Conservation (phyloP, 2,888 invertebrate genomes). For the Dryococelus australis region DNA sequence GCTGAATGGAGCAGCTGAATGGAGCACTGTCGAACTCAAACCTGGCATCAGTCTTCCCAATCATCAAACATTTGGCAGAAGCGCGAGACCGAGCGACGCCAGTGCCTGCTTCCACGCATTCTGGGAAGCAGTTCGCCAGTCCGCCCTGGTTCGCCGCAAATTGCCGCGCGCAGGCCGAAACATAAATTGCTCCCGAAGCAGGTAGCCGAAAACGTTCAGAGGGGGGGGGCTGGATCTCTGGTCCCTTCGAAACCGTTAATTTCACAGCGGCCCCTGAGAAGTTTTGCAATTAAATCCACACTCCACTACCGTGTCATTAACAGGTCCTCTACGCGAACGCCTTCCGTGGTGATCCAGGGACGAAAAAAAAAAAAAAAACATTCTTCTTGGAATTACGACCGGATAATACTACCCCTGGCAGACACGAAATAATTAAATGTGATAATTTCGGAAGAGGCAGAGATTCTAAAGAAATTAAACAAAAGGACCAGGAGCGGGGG, state of each 20-base stretch:
- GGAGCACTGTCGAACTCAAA: too few relatives aligned
- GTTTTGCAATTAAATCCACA: constrained; percentile 2
- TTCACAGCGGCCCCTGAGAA: neutral
- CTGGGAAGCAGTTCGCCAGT: neutral
- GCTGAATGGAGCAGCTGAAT: too few relatives aligned
- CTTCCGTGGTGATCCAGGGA: neutral
- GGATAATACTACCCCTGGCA: neutral
- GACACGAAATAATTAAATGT: constrained; percentile 16
- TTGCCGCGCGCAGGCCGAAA: neutral
- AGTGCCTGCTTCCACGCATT: neutral
- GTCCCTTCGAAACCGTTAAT: neutral
- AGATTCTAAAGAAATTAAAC: neutral
- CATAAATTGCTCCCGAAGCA: neutral
- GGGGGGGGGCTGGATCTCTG: neutral
- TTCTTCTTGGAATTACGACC: neutral
- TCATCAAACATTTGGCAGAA: too few relatives aligned
- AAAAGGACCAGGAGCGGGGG: neutral
- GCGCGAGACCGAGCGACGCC: neutral
- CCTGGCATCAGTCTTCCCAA: too few relatives aligned
- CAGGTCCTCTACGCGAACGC: neutral
- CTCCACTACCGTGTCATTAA: neutral
- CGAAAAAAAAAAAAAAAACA: neutral
- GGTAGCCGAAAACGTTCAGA: constrained; percentile 1
- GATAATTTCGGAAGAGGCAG: neutral
- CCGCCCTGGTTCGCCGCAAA: neutral